Percentiles rank a stretch among this genome's conserved stretches.
Conservation (phyloP, 2,797 vertebrate species). For the Xiphophorus birchmanni region DNA sequence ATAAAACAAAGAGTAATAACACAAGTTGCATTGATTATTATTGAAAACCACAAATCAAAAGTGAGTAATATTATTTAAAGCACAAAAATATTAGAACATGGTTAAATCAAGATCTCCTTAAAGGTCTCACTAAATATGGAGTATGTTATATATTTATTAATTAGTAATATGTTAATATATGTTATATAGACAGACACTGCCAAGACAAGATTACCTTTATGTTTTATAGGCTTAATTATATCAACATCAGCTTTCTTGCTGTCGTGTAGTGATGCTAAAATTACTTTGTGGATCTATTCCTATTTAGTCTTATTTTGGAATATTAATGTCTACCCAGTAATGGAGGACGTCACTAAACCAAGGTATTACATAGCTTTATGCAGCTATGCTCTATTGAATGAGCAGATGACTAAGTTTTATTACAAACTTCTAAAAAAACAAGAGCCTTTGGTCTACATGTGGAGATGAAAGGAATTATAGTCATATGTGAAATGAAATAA, state of each 20-base stretch:
- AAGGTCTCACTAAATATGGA: background rate
- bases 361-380: background rate
- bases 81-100: background rate
- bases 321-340: background rate
- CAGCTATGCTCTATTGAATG: background rate
- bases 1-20: background rate
- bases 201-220: background rate
- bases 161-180: background rate
- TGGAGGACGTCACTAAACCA: background rate
- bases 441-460: background rate
- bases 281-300: background rate
- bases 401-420: background rate
- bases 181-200: background rate
- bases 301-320: background rate
- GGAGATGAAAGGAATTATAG: background rate
- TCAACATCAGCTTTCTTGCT: background rate
- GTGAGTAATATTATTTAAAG: background rate
- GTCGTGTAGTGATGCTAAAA: background rate
- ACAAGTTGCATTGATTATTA: no score
- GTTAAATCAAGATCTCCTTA: background rate
- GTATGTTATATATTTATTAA: background rate
- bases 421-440: background rate
- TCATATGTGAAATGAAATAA: background rate
- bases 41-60: background rate
- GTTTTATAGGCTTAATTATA: background rate